Percentiles rank a stretch among this genome's conserved stretches.
These are phyloP conservation scores for Agapornis canus DNA, from an alignment of 2,797 vertebrate genomes.

Conservation along the genomic window DNA sequence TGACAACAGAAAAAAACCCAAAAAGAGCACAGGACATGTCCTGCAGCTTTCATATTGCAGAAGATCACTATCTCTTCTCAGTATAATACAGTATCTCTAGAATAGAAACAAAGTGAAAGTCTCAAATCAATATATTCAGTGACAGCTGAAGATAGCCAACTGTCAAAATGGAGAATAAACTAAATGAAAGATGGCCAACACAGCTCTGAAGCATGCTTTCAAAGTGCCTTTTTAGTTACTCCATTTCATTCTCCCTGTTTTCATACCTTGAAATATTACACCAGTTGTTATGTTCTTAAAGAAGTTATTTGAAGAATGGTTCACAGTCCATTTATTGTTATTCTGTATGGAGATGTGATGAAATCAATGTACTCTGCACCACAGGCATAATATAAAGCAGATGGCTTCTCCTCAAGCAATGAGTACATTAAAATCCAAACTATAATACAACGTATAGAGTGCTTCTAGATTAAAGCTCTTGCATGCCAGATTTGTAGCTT, in stretches of 20 bases:
- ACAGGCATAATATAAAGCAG: slow-evolving; percentile 73
- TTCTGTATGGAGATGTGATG: slow-evolving; percentile 68
- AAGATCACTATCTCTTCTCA: background rate
- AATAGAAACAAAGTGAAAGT: background rate
- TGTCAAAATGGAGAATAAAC: slow-evolving; percentile 7
- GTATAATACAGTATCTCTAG: background rate
- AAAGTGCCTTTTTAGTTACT: slow-evolving; percentile 24
- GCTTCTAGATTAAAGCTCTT: slow-evolving; percentile 71
- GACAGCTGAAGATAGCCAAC: background rate
- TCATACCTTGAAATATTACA: slow-evolving; percentile 29
- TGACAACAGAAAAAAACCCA: background rate
- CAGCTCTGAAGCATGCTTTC: background rate
- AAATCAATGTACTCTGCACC: slow-evolving; percentile 67
- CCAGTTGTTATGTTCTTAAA: slow-evolving; percentile 61
- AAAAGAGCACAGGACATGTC: background rate
- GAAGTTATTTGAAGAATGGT: slow-evolving; percentile 63
- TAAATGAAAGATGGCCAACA: background rate
- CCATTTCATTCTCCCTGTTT: background rate
- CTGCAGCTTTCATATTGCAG: background rate
- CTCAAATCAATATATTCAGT: background rate
- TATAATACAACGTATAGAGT: slow-evolving; percentile 58
- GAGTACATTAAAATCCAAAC: slow-evolving; percentile 58
- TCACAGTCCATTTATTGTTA: slow-evolving; percentile 71
- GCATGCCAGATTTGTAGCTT: slow-evolving; percentile 67
- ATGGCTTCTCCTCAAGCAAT: slow-evolving; percentile 61